Base-by-base conservation (phyloP, 2,113 vertebrate species). In the chimpanzee (Pan troglodytes) region DNA sequence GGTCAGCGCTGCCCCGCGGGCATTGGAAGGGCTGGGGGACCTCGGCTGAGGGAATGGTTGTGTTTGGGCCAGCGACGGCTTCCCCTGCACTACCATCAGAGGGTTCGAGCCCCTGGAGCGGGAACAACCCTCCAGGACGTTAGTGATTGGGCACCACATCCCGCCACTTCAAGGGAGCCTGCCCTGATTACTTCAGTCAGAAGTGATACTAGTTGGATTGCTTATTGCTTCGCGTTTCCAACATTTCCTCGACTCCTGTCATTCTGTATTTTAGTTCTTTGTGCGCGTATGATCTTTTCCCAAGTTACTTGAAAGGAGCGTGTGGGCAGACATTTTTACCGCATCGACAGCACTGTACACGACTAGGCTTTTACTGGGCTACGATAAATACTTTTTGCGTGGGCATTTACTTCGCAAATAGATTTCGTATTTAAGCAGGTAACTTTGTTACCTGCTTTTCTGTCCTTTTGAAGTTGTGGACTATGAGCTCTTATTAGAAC, bases 41-140 rank as follows among this genome's bases (percentile, higher is more conserved):
- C 45, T 48, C 14, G 3, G 86, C 45, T 16, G 83, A 68, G 73
- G 38, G 1, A 16, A 59, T 55, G 83, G n/a, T 67, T 45, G 70
- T 59, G 1, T 23, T 27, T 35, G 70, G 22, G 75, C n/a, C 1
- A 14, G 57, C 10, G 48, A 35, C 30, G 3, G 52, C 40, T 25
- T 78, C 27, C 6, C 30, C 45, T 16, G 32, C 48, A 3, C 16
- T n/a, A 3, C 76, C 10, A 0, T 32, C 45, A 0, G 25, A 68
- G 13, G 9, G 38, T 81, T 93, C 2, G 52, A 81, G 64, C n/a
- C 38, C 20, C 79, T 38, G 32, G 83, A 38, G 38, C 52, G 45
- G 83, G 40, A 72, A 23, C 75, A 14, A 3, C 3, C 9, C 17
- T 64, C 23, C 35, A 0, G 59, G 85, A 32, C 27, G 11, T 40